Evolutionary conservation across 2,797 vertebrate genomes (phyloP).

Genomic region (Cossypha polioptera): DNA sequence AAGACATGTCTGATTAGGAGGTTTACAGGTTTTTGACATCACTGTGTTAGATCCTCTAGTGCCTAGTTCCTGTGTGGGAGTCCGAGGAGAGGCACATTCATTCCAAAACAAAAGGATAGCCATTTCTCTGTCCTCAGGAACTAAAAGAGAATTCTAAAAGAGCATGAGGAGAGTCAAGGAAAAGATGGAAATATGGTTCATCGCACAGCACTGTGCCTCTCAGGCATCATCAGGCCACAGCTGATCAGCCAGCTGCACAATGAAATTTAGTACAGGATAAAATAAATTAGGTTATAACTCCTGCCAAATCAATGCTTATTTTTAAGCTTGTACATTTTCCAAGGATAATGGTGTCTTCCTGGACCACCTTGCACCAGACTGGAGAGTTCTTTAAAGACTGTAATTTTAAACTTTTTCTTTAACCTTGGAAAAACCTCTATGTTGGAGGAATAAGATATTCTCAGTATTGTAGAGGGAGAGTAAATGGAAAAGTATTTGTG

Average conservation of each 20-base stretch:
- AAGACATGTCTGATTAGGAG: conserved; percentile 30
- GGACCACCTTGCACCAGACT: not conserved
- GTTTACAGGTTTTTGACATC: conserved; percentile 1
- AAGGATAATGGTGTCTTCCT: not conserved
- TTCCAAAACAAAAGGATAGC: not conserved
- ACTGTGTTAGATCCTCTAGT: not conserved
- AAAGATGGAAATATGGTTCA: conserved; percentile 25
- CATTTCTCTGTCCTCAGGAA: not conserved
- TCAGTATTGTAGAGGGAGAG: not conserved
- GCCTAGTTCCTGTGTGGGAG: not conserved
- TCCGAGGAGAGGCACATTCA: not conserved
- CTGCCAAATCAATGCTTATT: conserved; percentile 31
- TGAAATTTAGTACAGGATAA: conserved; percentile 12
- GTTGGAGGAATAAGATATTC: not conserved
- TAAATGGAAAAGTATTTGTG: not conserved
- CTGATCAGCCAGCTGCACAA: conserved; percentile 47
- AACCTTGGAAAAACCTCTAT: not conserved
- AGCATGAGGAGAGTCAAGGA: not conserved
- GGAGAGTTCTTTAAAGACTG: not conserved
- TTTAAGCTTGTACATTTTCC: conserved; percentile 25
- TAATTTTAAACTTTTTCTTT: not conserved
- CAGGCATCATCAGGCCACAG: conserved; percentile 35
- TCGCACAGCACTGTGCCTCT: not conserved
- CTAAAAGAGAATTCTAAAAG: not conserved
- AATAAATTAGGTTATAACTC: conserved; percentile 2